Evolutionary conservation across 2,888 invertebrate species (phyloP).

Genomic region (Drosophila borborema): DNA sequence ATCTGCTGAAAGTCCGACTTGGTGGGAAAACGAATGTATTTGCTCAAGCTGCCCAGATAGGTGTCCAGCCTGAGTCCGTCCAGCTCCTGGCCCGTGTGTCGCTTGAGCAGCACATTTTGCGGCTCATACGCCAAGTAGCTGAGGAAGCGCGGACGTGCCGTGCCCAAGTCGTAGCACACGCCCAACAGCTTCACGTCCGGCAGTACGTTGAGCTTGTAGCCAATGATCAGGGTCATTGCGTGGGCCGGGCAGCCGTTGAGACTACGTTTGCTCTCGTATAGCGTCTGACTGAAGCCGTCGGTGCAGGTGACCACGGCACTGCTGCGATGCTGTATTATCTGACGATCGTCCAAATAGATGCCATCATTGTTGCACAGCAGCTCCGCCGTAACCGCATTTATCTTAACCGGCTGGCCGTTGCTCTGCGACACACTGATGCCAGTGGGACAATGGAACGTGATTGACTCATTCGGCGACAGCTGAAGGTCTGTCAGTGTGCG

Average conservation of each 20-base stretch:
- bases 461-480: slow-evolving; percentile 28
- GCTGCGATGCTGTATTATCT: background rate
- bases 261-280: slow-evolving; percentile 43
- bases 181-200: slow-evolving; percentile 35
- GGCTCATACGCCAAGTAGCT: slow-evolving; percentile 30
- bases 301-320: background rate
- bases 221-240: slow-evolving; percentile 43
- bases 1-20: slow-evolving; percentile 8
- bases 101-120: slow-evolving; percentile 22
- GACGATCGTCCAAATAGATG: background rate
- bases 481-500: rapidly evolving
- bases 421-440: background rate
- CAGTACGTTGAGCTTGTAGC: slow-evolving; percentile 20
- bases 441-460: slow-evolving; percentile 35
- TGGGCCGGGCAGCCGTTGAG: slow-evolving; percentile 33
- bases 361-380: slow-evolving; percentile 15
- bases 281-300: background rate
- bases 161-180: slow-evolving; percentile 43
- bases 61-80: slow-evolving; percentile 28
- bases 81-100: slow-evolving; percentile 9
- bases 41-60: slow-evolving; percentile 19
- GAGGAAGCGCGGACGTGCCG: slow-evolving; percentile 23
- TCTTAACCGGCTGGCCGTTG: background rate
- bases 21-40: slow-evolving; percentile 27
- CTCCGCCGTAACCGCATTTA: slow-evolving; percentile 6